Percentiles rank a stretch among this genome's conserved stretches.
Evolutionary conservation across 2,888 invertebrate species (phyloP).

Genomic region (Ptilodon capucinus): DNA sequence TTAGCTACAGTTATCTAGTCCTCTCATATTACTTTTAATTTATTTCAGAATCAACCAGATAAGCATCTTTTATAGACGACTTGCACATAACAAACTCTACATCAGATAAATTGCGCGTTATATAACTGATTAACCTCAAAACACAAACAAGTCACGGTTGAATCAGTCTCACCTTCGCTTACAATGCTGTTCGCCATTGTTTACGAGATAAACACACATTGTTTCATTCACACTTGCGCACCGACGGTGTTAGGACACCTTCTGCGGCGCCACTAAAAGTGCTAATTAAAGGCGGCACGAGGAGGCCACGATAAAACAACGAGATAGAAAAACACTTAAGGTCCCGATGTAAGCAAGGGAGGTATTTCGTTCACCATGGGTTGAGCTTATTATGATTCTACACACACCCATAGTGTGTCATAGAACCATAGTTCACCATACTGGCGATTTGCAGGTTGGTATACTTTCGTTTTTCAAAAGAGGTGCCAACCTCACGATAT

Average conservation of each 20-base stretch:
- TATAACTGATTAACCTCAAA: conserved; percentile 43
- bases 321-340: background rate
- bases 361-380: too few species aligned
- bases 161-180: conserved; percentile 45
- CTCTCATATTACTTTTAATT: too few species aligned
- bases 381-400: too few species aligned
- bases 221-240: conserved; percentile 50
- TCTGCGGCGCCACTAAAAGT: conserved; percentile 34
- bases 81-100: conserved; percentile 18
- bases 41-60: too few species aligned
- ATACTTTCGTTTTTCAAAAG: too few species aligned
- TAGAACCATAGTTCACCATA: too few species aligned
- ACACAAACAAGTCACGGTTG: conserved; percentile 37
- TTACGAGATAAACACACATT: conserved; percentile 44
- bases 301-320: too few species aligned
- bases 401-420: too few species aligned
- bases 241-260: conserved; percentile 38
- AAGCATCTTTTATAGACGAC: background rate
- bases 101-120: conserved; percentile 35
- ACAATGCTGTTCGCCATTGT: conserved; percentile 45
- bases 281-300: conserved; percentile 39
- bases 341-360: too few species aligned
- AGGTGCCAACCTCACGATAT: too few species aligned
- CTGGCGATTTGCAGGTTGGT: too few species aligned
- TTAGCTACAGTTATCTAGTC: too few species aligned